Evolutionary conservation across 2,888 invertebrate genomes (phyloP), one percentile per base, ranked within the genome.

Genomic region (Andricus quercusramuli): DNA sequence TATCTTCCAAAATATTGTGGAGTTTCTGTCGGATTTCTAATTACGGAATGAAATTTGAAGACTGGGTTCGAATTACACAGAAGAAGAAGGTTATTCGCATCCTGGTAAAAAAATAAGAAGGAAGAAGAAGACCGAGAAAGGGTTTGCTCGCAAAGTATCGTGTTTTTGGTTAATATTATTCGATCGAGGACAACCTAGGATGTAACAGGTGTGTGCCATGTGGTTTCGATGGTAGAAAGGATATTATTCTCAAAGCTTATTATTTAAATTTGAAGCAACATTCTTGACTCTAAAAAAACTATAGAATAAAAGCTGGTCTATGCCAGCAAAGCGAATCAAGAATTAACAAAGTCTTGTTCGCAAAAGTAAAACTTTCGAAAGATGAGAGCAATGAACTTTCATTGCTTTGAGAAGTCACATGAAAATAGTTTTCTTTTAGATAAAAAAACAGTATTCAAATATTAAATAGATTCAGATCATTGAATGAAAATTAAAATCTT

Each of bases 171-270:
- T 41, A 74, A 74, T 47, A 15, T 74, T 32, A 74, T 56, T 74
- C 29, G 32, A 56, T 74, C 74, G 37, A 32, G 56, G 32, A 32
- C 8, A 44, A 56, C 56, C 56, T 32, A 74, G n/a, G 32, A 74
- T 74, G 74, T 74, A 74, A 74, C 74, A 74, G 74, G 74, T 74
- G 74, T 56, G 74, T 74, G 74, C n/a, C 74, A 56, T 74, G 74
- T 74, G 74, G 51, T 74, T 4, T 62, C 15, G 25, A 17, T 62
- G 17, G 62, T 25, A n/a, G 56, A 74, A 51, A 74, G 56, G 32
- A 74, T 70, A 47, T 47, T 25, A 47, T 74, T 29, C 32, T n/a
- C 32, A 56, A 37, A 32, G n/a, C 13, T 32, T 37, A 74, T 74
- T 56, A n/a, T 56, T 51, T 56, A n/a, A n/a, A 29, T 51, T 51